Percentiles rank a stretch among this genome's conserved stretches.
Conservation (phyloP, 2,797 vertebrate species). For the Sternotherus odoratus region DNA sequence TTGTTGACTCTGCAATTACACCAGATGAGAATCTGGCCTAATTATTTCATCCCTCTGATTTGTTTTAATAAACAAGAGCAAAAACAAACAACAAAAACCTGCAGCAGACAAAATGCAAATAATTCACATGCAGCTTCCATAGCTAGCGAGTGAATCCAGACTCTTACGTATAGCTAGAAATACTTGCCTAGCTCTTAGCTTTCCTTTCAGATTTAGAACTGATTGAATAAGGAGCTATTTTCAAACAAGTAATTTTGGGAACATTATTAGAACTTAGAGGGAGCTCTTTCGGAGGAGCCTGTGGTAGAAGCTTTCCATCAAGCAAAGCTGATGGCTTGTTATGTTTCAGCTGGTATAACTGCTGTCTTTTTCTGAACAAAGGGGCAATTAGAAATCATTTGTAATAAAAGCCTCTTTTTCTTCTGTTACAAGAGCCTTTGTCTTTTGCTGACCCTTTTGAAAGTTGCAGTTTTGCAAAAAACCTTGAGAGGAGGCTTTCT, state of each 20-base stretch:
- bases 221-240: constrained; percentile 74
- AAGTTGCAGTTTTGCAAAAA: constrained; percentile 88
- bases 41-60: background rate
- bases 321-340: constrained; percentile 84
- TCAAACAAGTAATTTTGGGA: constrained; percentile 83
- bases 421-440: constrained; percentile 89
- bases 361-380: constrained; percentile 91
- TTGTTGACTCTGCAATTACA: background rate
- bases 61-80: background rate
- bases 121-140: constrained; percentile 16
- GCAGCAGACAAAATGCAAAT: constrained; percentile 19
- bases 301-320: constrained; percentile 87
- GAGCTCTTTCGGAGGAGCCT: constrained; percentile 74
- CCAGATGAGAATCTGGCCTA: background rate
- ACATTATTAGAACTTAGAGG: constrained; percentile 86
- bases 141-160: constrained; percentile 2
- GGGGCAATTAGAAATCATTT: constrained; percentile 98
- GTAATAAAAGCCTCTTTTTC: constrained; percentile 94
- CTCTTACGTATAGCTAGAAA: constrained; percentile 23
- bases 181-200: constrained; percentile 7
- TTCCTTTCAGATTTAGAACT: constrained; percentile 66
- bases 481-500: constrained; percentile 81
- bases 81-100: background rate
- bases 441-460: constrained; percentile 95
- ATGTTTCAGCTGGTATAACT: constrained; percentile 85